Evolutionary conservation across 2,113 vertebrate species (phyloP).

Genomic region (Pholis gunnellus): DNA sequence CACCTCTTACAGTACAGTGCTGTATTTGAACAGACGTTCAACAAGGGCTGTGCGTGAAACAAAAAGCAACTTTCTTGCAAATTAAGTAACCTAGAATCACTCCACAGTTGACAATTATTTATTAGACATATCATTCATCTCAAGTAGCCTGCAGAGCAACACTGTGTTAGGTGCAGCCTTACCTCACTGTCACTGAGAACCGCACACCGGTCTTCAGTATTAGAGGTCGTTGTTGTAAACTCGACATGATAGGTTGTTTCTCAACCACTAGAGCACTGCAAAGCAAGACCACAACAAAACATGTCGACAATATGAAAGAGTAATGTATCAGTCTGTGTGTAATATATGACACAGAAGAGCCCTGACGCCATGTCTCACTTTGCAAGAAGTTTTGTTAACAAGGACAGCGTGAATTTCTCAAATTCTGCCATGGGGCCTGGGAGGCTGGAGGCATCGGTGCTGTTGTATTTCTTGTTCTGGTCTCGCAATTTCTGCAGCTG

Average conservation of each 20-base stretch:
- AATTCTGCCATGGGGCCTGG: constrained; percentile 82
- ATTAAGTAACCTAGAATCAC: background rate
- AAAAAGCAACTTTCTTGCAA: background rate
- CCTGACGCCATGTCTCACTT: constrained; percentile 78
- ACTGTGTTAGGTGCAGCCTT: background rate
- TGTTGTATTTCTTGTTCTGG: constrained; percentile 86
- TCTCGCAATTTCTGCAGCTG: constrained; percentile 92
- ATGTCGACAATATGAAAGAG: background rate
- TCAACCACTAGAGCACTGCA: constrained; percentile 94
- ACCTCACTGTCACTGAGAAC: constrained; percentile 92
- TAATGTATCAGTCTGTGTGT: background rate
- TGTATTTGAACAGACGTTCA: no score
- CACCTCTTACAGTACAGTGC: no score
- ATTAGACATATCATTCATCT: background rate
- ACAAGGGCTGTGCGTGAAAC: no score
- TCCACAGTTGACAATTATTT: background rate
- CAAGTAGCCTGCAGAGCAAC: background rate
- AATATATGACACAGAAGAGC: background rate
- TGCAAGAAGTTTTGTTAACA: constrained; percentile 89
- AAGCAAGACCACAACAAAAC: constrained; percentile 1
- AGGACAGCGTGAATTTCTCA: constrained; percentile 74
- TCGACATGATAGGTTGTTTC: constrained; percentile 92
- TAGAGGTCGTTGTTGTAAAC: constrained; percentile 87
- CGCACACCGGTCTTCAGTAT: constrained; percentile 90
- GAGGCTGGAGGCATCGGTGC: constrained; percentile 70